A percentile compares a stretch with the other conserved stretches of the same genome.
These are phyloP conservation scores for Gymnopithys bicolor DNA, from an alignment of 2,797 vertebrate genomes.

Conservation along the genomic window DNA sequence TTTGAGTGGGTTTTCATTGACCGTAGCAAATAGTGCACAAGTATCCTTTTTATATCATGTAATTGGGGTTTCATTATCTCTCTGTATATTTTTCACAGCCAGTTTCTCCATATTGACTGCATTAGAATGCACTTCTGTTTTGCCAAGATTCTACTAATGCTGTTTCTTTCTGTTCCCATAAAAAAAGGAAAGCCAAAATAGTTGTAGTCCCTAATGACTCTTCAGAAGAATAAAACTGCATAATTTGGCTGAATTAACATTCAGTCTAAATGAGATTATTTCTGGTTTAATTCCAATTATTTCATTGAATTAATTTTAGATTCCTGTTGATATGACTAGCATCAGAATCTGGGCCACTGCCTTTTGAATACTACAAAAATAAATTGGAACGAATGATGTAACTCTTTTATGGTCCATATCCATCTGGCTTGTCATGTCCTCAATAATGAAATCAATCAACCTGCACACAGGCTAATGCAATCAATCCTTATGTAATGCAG, in stretches of 20 bases:
- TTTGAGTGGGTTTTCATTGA: background rate
- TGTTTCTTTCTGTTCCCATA: background rate
- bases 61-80: background rate
- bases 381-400: background rate
- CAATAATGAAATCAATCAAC: conserved; percentile 60
- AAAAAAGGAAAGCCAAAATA: conserved; percentile 11
- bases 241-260: conserved; percentile 38
- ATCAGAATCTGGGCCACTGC: conserved; percentile 32
- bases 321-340: background rate
- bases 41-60: background rate
- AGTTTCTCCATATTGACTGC: background rate
- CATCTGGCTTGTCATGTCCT: conserved; percentile 46
- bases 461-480: conserved; percentile 10
- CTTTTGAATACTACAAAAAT: conserved; percentile 19
- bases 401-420: background rate
- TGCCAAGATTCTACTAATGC: conserved; percentile 24
- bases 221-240: background rate
- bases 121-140: background rate
- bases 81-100: background rate
- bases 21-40: background rate
- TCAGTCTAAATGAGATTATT: conserved; percentile 29
- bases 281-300: conserved; percentile 36
- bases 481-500: conserved; percentile 6
- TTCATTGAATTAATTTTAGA: conserved; percentile 49
- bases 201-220: conserved; percentile 14